These are phyloP conservation scores for Etheostoma nigrum DNA, from an alignment of 2,797 vertebrate genomes.

Conservation along the genomic window DNA sequence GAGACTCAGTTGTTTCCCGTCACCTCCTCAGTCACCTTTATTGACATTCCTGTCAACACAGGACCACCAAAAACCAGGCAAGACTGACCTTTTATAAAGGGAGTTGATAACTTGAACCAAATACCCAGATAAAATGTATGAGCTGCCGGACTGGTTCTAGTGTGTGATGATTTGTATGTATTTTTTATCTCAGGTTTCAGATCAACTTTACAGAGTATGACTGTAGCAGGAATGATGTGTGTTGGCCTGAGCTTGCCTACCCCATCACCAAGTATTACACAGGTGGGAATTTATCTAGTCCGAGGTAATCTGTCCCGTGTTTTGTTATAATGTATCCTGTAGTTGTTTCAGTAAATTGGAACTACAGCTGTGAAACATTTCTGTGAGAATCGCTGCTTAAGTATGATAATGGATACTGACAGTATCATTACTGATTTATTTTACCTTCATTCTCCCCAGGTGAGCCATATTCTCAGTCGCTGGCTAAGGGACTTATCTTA, in stretches of 20 bases:
- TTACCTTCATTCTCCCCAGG: slow-evolving; percentile 78
- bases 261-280: slow-evolving; percentile 91
- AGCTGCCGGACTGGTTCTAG: slow-evolving; percentile 16
- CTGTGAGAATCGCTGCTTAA: neutral
- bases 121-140: neutral
- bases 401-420: neutral
- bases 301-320: neutral
- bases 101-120: neutral
- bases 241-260: slow-evolving; percentile 94
- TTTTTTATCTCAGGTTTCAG: slow-evolving; percentile 85
- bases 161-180: neutral
- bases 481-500: slow-evolving; percentile 91
- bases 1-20: slow-evolving; percentile 84
- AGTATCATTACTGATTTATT: slow-evolving; percentile 15
- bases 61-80: slow-evolving; percentile 84
- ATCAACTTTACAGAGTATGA: slow-evolving; percentile 94
- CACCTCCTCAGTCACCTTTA: slow-evolving; percentile 90
- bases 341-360: neutral
- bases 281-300: slow-evolving; percentile 79
- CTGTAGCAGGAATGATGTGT: slow-evolving; percentile 92
- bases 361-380: slow-evolving; percentile 8
- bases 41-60: slow-evolving; percentile 82
- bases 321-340: neutral
- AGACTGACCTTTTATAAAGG: neutral
- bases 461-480: slow-evolving; percentile 87